A percentile compares a stretch with the other conserved stretches of the same genome.
These are phyloP conservation scores for Biston stratarius DNA, from an alignment of 2,888 invertebrate species.

Conservation along the genomic window DNA sequence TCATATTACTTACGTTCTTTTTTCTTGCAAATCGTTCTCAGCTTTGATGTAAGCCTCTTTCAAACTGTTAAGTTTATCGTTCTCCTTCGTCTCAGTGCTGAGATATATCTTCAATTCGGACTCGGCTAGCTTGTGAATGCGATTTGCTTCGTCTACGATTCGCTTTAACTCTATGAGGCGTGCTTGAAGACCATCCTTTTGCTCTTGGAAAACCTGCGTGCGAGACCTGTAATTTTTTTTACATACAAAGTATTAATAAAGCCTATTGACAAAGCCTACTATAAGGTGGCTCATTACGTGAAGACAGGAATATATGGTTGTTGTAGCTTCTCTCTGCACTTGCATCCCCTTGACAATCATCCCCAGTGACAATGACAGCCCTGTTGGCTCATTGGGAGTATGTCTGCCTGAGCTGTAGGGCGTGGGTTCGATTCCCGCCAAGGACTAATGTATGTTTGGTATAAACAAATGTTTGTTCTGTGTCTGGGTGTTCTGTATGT, in stretches of 20 bases:
- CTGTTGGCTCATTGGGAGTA: too few species aligned
- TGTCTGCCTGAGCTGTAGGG: too few species aligned
- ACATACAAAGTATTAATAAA: background rate
- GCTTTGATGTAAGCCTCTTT: slow-evolving; percentile 79
- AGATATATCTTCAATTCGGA: slow-evolving; percentile 93
- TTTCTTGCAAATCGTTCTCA: slow-evolving; percentile 78
- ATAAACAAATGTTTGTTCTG: too few species aligned
- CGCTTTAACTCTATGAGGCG: slow-evolving; percentile 90
- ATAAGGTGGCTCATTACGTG: too few species aligned
- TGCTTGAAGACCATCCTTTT: slow-evolving; percentile 89
- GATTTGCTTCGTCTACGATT: slow-evolving; percentile 90
- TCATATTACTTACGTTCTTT: slow-evolving; percentile 54
- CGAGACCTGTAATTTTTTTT: slow-evolving; percentile 73
- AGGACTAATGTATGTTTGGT: too few species aligned
- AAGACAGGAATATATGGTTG: too few species aligned
- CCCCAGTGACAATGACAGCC: too few species aligned
- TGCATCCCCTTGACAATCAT: too few species aligned
- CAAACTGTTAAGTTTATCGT: slow-evolving; percentile 88
- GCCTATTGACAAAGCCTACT: too few species aligned
- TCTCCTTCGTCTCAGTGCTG: slow-evolving; percentile 87
- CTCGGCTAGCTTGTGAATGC: slow-evolving; percentile 87
- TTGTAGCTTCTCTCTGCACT: too few species aligned
- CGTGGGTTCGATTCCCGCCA: too few species aligned
- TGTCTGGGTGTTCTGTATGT: too few species aligned
- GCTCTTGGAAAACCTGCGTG: slow-evolving; percentile 90